These are phyloP conservation scores for Fopius arisanus DNA, from an alignment of 1,140 invertebrate species.

Conservation along the genomic window DNA sequence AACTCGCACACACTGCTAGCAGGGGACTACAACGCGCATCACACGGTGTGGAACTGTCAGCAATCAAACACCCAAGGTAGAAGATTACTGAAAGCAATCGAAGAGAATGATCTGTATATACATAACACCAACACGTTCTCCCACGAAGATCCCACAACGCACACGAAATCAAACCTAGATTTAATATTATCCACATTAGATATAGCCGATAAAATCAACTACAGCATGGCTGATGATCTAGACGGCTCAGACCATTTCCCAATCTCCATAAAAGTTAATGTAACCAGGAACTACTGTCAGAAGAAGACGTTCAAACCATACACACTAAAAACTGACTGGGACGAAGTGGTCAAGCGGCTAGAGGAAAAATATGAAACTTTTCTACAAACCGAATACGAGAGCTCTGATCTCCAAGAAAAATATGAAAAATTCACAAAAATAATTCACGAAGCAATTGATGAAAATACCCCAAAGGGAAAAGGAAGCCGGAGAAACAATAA, in stretches of 20 bases:
- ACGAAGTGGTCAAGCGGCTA: not conserved
- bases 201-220: slow-evolving; percentile 2
- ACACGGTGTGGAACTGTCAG: not conserved
- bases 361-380: not conserved
- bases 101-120: not conserved
- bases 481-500: not conserved
- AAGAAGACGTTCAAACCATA: slow-evolving; percentile 13
- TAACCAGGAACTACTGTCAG: not conserved
- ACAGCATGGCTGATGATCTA: not conserved
- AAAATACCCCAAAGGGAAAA: not conserved
- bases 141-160: not conserved
- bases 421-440: not conserved
- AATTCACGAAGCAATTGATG: not conserved
- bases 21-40: not conserved
- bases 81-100: not conserved
- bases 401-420: not conserved
- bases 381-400: not conserved
- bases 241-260: slow-evolving; percentile 20
- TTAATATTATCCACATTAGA: slow-evolving; percentile 7
- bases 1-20: slow-evolving; percentile 20
- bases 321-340: slow-evolving; percentile 10
- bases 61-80: slow-evolving; percentile 7
- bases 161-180: slow-evolving; percentile 23
- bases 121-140: slow-evolving; percentile 3
- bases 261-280: slow-evolving; percentile 7